phyloP scores from a whole-genome alignment of 2,888 invertebrate species.

The Drosophila parthenogenetica region DNA sequence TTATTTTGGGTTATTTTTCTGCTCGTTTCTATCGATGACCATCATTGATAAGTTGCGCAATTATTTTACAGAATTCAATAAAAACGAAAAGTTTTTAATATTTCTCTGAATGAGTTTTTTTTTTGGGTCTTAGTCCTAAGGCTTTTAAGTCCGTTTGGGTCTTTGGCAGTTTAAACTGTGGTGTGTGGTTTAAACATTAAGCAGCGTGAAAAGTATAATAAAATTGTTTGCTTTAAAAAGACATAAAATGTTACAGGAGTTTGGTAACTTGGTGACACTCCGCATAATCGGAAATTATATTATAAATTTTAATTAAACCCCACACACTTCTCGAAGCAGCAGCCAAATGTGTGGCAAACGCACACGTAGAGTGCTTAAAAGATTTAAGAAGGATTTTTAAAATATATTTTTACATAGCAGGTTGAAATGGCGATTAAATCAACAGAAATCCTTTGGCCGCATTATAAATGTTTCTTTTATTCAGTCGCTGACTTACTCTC shows the following conservation, averaged over 20 bases:
- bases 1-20: constrained; percentile 20
- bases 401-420: constrained; percentile 1
- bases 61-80: constrained; percentile 35
- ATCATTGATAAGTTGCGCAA: constrained; percentile 51
- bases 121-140: neutral
- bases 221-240: constrained; percentile 7
- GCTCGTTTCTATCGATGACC: constrained; percentile 37
- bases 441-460: constrained; percentile 1
- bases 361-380: constrained; percentile 7
- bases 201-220: no score
- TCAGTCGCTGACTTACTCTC: neutral
- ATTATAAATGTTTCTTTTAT: constrained; percentile 23
- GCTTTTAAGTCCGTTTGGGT: no score
- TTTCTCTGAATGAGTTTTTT: neutral
- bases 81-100: constrained; percentile 8
- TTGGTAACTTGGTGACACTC: constrained; percentile 21
- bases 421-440: constrained; percentile 8
- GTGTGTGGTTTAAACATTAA: neutral
- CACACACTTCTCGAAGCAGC: constrained; percentile 17
- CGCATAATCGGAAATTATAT: constrained; percentile 35
- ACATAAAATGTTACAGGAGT: constrained; percentile 8
- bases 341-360: constrained; percentile 20
- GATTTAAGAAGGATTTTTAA: constrained; percentile 30
- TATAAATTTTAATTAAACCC: constrained; percentile 39
- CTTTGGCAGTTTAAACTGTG: neutral